Conservation (phyloP, 2,113 vertebrate genomes). For the Crypturellus undulatus region DNA sequence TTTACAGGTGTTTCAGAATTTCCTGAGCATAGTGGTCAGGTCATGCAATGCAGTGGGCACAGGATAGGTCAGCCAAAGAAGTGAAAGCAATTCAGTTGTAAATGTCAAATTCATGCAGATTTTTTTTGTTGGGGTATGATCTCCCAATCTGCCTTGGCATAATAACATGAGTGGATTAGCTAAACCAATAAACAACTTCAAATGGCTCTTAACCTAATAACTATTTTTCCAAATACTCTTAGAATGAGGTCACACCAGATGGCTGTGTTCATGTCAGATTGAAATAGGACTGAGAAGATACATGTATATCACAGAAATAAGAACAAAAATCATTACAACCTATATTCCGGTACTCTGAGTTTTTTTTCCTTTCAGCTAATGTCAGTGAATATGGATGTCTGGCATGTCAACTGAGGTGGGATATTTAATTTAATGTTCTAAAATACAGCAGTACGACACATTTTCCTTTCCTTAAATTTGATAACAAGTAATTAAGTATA, state of each 20-base stretch:
- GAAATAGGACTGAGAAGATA: background rate
- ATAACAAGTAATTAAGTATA: background rate
- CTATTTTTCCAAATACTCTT: constrained; percentile 25
- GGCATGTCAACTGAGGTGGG: background rate
- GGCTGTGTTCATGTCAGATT: background rate
- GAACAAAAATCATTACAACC: background rate
- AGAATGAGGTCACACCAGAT: constrained; percentile 29
- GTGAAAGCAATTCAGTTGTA: background rate
- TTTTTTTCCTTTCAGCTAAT: background rate
- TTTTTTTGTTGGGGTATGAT: constrained; percentile 3
- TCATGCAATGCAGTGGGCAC: background rate
- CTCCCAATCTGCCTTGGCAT: background rate
- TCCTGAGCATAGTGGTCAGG: background rate
- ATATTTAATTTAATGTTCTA: background rate
- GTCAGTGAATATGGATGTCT: background rate
- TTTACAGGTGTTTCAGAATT: constrained; percentile 14
- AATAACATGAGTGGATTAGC: constrained; percentile 44
- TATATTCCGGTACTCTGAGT: background rate
- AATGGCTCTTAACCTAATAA: constrained; percentile 24
- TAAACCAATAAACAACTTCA: constrained; percentile 27
- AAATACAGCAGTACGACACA: background rate
- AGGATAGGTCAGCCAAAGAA: background rate
- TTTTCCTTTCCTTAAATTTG: background rate
- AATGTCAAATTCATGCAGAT: background rate
- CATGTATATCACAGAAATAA: background rate